Percentiles rank a stretch among this genome's conserved stretches.
These are phyloP conservation scores for Corynorhinus townsendii DNA, from an alignment of 2,113 vertebrate genomes.

Conservation along the genomic window DNA sequence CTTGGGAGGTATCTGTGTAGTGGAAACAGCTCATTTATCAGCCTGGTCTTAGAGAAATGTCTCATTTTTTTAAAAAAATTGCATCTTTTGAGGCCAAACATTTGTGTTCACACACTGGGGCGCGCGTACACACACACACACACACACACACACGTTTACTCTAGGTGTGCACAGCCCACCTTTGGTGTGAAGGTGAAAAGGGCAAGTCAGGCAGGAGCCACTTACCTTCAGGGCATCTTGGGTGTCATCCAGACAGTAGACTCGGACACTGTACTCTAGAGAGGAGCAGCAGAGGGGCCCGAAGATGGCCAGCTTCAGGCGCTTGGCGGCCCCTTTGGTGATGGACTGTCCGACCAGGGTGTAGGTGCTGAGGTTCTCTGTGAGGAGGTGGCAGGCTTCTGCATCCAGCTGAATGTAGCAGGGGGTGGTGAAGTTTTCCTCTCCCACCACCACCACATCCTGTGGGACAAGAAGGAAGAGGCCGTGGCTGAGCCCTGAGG, in stretches of 20 bases:
- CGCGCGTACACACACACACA: rapidly evolving
- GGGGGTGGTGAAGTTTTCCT: conserved; percentile 95
- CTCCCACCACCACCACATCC: conserved; percentile 94
- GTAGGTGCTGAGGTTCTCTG: conserved; percentile 92
- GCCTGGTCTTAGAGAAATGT: background rate
- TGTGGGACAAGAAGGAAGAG: conserved; percentile 61
- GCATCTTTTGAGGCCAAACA: background rate
- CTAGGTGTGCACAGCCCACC: rapidly evolving
- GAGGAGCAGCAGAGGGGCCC: conserved; percentile 90
- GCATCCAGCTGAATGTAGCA: conserved; percentile 94
- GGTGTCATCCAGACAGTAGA: conserved; percentile 95
- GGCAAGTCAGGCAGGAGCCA: rapidly evolving
- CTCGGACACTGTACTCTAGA: conserved; percentile 92
- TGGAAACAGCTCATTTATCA: background rate
- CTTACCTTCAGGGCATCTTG: conserved; percentile 94
- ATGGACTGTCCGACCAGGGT: conserved; percentile 91
- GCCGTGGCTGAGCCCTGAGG: rapidly evolving
- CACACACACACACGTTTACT: rapidly evolving
- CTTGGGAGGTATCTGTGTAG: conserved; percentile 18
- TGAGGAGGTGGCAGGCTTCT: conserved; percentile 94
- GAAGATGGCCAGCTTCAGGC: conserved; percentile 93
- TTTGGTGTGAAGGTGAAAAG: background rate
- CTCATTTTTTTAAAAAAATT: background rate
- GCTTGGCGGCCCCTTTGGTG: conserved; percentile 91
- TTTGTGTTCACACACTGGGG: too few species aligned